Evolutionary conservation across 2,888 invertebrate genomes (phyloP).

Genomic region (Trichogramma dendrolimi): DNA sequence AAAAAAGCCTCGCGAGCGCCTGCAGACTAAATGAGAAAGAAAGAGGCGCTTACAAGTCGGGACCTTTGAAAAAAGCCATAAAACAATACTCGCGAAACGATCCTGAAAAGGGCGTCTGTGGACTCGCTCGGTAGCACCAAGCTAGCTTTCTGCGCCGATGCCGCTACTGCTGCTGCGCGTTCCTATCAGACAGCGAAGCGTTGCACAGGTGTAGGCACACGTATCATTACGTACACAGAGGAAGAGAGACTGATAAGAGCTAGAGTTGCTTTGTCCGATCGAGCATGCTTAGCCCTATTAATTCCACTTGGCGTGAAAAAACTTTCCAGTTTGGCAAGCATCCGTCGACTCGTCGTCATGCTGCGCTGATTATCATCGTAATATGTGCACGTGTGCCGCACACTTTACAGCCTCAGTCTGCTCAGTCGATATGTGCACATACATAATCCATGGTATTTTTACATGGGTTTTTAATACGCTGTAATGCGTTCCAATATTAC

Average conservation of each 20-base stretch:
- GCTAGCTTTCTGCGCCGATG: background rate
- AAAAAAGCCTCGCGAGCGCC: conserved; percentile 1
- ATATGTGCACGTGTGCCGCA: background rate
- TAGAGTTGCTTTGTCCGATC: conserved; percentile 8
- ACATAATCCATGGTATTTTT: too few species aligned
- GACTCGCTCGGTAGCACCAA: background rate
- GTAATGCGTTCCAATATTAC: too few species aligned
- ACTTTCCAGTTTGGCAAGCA: conserved; percentile 50
- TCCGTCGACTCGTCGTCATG: conserved; percentile 7
- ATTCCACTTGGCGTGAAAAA: conserved; percentile 45
- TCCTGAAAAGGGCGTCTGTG: too few species aligned
- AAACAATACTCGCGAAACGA: conserved; percentile 21
- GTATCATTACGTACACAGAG: background rate
- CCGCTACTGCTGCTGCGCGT: too few species aligned
- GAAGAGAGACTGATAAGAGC: background rate
- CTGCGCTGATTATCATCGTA: background rate
- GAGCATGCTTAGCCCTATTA: conserved; percentile 33
- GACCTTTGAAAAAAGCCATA: conserved; percentile 29
- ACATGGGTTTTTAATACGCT: too few species aligned
- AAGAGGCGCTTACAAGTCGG: conserved; percentile 23
- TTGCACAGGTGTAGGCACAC: too few species aligned
- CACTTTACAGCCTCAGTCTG: too few species aligned
- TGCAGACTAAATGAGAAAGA: conserved; percentile 24
- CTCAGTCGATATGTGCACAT: too few species aligned
- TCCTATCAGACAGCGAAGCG: too few species aligned